Evolutionary conservation across 2,888 invertebrate genomes (phyloP), one percentile per base, ranked within the genome.

Genomic region (Lacanobia wlatinum): DNA sequence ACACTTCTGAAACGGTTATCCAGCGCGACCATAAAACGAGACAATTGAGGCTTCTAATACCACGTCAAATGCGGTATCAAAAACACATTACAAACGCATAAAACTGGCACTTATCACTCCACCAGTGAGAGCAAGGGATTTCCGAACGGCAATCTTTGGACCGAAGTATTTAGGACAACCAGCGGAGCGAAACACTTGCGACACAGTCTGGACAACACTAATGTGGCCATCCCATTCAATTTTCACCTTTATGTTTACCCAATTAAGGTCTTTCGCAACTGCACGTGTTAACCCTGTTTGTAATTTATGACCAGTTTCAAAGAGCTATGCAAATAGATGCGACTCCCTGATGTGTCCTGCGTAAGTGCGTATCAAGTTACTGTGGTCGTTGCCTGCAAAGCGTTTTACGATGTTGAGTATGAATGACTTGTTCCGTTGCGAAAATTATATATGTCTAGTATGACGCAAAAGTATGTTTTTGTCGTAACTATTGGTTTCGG

Each of bases 91-190:
- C 38, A 21, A 74, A 67, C 73, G 16, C 66, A 73, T 76, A 78
- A 79, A 79, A 81, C 68, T 75, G 46, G 40, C 61, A 78, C 72
- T 83, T 84, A 70, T 74, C 63, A 74, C 59, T 80, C 40, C 46
- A 71, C 78, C 28, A 83, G 82, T 84, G 80, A 85, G 84, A 86
- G 84, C 76, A 83, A 80, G 85, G 87, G 89, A 89, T 90, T 90
- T 91, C 89, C 87, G 88, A 91, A 90, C 83, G 84, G 85, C 89
- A 92, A 87, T 91, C 91, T 91, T 90, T 89, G 86, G 83, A 87
- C 86, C 84, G 80, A 85, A 88, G 91, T 93, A 94, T 94, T 93
- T 92, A 90, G 94, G 92, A 89, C 94, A 93, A 52, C 87, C 88
- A 89, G 87, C 90, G 88, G 85, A 91, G 88, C 92, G 89, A 84